These are phyloP conservation scores for Ceyx margarethae DNA, from an alignment of 2,113 vertebrate species.

Conservation along the genomic window DNA sequence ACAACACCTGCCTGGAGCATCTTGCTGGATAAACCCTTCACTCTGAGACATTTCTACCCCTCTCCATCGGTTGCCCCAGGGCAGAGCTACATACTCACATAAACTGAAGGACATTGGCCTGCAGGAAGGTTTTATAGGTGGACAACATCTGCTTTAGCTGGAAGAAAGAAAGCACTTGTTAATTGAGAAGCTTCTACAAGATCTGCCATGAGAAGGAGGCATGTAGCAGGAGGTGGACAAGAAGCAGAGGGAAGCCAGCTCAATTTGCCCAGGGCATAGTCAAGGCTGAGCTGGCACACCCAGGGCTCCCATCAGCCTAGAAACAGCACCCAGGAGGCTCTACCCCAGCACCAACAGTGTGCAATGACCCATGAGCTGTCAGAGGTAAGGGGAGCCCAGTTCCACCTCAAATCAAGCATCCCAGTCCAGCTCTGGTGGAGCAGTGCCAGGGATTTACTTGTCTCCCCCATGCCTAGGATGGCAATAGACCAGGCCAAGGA, in stretches of 20 bases:
- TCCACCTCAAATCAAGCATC: not conserved
- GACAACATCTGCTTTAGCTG: slow-evolving; percentile 33
- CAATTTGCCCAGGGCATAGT: not conserved
- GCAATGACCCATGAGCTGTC: not conserved
- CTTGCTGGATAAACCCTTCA: not conserved
- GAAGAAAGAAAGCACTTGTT: not conserved
- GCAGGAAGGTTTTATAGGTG: not conserved
- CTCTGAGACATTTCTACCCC: not conserved
- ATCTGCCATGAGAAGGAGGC: rapidly evolving
- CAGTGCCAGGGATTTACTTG: not conserved
- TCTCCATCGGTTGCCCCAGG: not conserved
- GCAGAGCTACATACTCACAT: not conserved
- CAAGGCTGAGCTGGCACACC: not conserved
- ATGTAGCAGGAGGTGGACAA: rapidly evolving
- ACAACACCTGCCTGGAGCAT: not conserved
- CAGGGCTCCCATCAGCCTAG: not conserved
- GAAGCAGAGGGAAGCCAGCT: no score
- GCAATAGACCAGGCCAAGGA: not conserved
- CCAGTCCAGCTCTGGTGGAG: not conserved
- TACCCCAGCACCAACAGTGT: rapidly evolving
- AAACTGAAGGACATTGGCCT: not conserved
- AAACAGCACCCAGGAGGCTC: not conserved
- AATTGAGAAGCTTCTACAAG: not conserved
- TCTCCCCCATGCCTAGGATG: not conserved
- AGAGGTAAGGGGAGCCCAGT: not conserved